Percentiles rank a stretch among this genome's conserved stretches.
phyloP scores from a whole-genome alignment of 2,113 vertebrate species.

The Ia io region DNA sequence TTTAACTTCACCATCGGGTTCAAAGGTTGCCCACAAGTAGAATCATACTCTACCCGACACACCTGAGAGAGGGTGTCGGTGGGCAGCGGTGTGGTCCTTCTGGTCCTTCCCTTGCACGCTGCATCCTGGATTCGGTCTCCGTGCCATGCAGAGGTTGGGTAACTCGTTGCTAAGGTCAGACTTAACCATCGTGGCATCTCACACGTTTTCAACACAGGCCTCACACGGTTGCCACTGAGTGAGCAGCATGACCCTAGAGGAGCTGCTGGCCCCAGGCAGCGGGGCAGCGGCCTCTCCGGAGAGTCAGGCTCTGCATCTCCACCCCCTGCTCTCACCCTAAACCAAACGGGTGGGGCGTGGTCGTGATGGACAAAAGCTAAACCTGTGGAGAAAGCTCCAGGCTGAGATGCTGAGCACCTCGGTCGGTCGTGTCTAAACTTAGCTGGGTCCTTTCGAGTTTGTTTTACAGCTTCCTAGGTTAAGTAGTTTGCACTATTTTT shows the following conservation, averaged over 20 bases:
- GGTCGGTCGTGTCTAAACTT: slow-evolving; percentile 81
- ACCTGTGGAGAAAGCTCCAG: slow-evolving; percentile 76
- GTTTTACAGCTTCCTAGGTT: slow-evolving; percentile 86
- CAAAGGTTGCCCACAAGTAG: slow-evolving; percentile 64
- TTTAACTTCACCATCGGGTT: slow-evolving; percentile 35
- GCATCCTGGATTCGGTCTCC: slow-evolving; percentile 73
- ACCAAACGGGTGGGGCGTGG: slow-evolving; percentile 46
- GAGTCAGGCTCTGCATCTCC: not conserved
- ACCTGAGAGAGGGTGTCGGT: not conserved
- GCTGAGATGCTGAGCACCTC: slow-evolving; percentile 81
- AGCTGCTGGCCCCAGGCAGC: not conserved
- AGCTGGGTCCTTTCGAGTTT: slow-evolving; percentile 83
- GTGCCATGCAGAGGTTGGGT: not conserved
- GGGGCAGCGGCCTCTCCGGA: not conserved
- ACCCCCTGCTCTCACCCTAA: not conserved
- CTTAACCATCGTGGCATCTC: not conserved
- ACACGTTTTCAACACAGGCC: slow-evolving; percentile 28
- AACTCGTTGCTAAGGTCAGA: slow-evolving; percentile 40
- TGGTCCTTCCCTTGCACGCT: slow-evolving; percentile 52
- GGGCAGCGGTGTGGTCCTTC: not conserved
- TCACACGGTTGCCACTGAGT: not conserved
- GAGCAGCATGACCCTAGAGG: slow-evolving; percentile 52
- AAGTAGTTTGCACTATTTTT: slow-evolving; percentile 90
- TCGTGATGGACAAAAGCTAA: slow-evolving; percentile 51
- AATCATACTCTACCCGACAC: not conserved